Base-by-base conservation (phyloP, 2,113 vertebrate species). In the Physeter macrocephalus region DNA sequence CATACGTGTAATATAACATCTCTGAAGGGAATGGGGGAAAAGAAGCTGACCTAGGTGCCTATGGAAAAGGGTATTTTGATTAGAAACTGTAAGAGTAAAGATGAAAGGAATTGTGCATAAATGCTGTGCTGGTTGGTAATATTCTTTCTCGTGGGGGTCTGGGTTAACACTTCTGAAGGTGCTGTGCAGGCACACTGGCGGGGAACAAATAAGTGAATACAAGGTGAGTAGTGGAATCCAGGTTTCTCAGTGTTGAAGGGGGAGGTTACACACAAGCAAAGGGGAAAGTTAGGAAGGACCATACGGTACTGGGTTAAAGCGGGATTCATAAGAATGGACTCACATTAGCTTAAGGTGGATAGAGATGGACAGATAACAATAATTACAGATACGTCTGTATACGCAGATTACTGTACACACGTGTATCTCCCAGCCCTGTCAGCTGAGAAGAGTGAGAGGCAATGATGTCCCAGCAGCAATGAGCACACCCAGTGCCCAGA, bases 51-150 rank as follows among this genome's bases (percentile, higher is more conserved):
- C n/a, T 6, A 4, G 13, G 41, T 6, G 36, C 20, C 80, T 21
- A 6, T 0, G 1, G 75, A 15, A 69, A 25, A 7, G 0, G 4
- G 21, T 0, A 0, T 29, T 61, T 27, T 0, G 71, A 12, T 46
- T 0, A 18, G 31, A 77, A 36, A 18, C 31, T 0, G 15, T 0
- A 10, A 12, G 46, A 25, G 36, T 1, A 23, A 27, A 20, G 57
- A 3, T 0, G n/a, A 5, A 15, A 41, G 62, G n/a, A 29, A 17
- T 3, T 0, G 11, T 1, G 17, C 0, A 0, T 1, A 4, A 0
- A 5, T 0, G 15, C 49, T 0, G 6, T 6, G 0, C 67, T 2
- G 0, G 61, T 2, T 1, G 49, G 49, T 0, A 0, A 0, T 0
- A 3, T 4, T 15, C 4, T 0, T 10, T 21, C 72, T 29, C 10